Conservation (phyloP, 2,797 vertebrate genomes). For the Neosilurus hyrtlii region DNA sequence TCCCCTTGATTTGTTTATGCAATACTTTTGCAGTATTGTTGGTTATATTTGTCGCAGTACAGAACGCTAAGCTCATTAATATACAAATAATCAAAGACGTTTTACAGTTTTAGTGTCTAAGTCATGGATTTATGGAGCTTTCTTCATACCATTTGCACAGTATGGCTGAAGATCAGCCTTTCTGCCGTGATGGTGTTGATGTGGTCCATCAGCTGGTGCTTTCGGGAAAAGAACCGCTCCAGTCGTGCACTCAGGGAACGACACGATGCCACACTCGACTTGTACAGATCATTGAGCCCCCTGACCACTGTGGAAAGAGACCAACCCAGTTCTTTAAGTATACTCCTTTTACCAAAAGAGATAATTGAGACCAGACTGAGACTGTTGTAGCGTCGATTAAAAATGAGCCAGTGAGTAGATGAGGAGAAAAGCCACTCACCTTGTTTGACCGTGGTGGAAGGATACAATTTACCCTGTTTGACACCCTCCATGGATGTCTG, state of each 20-base stretch:
- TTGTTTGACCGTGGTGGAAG: constrained; percentile 92
- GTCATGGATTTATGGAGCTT: neutral
- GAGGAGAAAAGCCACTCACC: constrained; percentile 65
- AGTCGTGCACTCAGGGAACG: constrained; percentile 85
- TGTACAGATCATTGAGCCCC: constrained; percentile 91
- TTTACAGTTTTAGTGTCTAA: neutral
- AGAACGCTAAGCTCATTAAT: neutral
- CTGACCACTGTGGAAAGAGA: constrained; percentile 77
- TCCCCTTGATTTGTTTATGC: neutral
- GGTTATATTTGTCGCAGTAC: neutral
- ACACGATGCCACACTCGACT: constrained; percentile 87
- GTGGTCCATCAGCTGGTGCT: constrained; percentile 93
- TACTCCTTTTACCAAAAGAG: neutral
- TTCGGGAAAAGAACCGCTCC: constrained; percentile 89
- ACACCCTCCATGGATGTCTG: constrained; percentile 89
- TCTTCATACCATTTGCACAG: constrained; percentile 87
- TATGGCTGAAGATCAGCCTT: constrained; percentile 92
- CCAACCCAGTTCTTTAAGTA: neutral
- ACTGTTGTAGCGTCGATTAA: neutral
- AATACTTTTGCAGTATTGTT: neutral
- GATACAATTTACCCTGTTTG: constrained; percentile 87
- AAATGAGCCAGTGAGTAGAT: neutral
- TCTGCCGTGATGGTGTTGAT: constrained; percentile 92
- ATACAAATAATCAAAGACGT: neutral
- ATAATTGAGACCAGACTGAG: neutral